Evolutionary conservation across 2,888 invertebrate species (phyloP).

Genomic region (Limnephilus lunatus): DNA sequence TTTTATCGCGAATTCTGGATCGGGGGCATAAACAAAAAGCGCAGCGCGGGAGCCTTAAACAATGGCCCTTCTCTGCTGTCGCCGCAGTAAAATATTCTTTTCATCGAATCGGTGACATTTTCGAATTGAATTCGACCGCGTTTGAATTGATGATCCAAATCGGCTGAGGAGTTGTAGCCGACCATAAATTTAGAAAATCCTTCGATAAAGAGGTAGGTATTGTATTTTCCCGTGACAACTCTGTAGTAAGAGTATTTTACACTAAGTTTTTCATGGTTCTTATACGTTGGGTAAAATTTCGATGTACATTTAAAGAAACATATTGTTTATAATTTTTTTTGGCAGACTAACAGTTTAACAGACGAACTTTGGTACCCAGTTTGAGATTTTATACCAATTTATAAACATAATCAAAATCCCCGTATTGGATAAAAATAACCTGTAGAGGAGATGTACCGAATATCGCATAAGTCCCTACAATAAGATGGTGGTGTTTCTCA

Average conservation of each 20-base stretch:
- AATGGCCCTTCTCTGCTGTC: slow-evolving; percentile 43
- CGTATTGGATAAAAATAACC: too few species aligned
- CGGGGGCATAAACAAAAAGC: slow-evolving; percentile 62
- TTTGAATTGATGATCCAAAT: slow-evolving; percentile 54
- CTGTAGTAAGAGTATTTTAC: neutral
- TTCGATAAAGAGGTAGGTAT: neutral
- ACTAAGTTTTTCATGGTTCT: neutral
- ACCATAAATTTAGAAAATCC: slow-evolving; percentile 5
- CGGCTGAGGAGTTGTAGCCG: slow-evolving; percentile 23
- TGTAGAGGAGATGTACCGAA: too few species aligned
- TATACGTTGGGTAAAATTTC: too few species aligned
- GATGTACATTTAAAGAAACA: too few species aligned
- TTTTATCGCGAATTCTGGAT: slow-evolving; percentile 55
- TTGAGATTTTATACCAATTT: too few species aligned
- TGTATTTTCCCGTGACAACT: neutral
- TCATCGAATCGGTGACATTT: slow-evolving; percentile 61
- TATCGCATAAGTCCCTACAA: too few species aligned
- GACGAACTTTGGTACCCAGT: too few species aligned
- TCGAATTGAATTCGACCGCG: slow-evolving; percentile 63
- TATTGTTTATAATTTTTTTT: too few species aligned
- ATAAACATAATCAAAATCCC: too few species aligned
- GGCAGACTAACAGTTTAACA: too few species aligned
- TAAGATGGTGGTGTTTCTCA: too few species aligned
- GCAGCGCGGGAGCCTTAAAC: slow-evolving; percentile 50
- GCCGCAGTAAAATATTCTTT: slow-evolving; percentile 62